Percentiles rank a stretch among this genome's conserved stretches.
These are phyloP conservation scores for Amblyornis subalaris DNA, from an alignment of 2,113 vertebrate species.

Conservation along the genomic window DNA sequence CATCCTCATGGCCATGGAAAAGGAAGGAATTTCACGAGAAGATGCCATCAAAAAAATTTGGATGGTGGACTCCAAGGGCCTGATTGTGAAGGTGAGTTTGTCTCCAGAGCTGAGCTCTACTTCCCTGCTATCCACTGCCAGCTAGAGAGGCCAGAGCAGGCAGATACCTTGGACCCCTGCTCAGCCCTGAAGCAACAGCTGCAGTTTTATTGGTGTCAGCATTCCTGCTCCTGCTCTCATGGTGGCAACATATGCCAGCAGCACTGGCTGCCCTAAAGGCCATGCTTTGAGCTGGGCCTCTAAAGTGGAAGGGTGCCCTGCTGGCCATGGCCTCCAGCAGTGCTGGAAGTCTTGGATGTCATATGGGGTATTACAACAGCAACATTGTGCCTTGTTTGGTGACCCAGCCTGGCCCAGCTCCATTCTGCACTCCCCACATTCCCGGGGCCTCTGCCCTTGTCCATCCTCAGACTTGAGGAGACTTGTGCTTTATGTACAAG, in stretches of 20 bases:
- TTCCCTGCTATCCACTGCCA: background rate
- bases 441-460: background rate
- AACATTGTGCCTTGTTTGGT: background rate
- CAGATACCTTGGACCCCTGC: background rate
- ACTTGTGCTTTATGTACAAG: background rate
- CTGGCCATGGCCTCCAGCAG: background rate
- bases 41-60: conserved; percentile 90
- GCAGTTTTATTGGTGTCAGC: background rate
- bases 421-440: background rate
- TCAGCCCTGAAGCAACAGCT: background rate
- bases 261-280: background rate
- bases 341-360: background rate
- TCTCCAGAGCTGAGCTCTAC: background rate
- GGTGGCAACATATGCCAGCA: background rate
- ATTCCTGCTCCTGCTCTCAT: background rate
- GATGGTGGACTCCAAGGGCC: conserved; percentile 96
- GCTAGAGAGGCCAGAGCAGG: background rate
- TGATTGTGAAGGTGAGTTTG: conserved; percentile 89
- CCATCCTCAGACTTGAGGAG: background rate
- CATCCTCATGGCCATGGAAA: conserved; percentile 91
- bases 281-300: fast-evolving
- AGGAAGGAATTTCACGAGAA: conserved; percentile 80
- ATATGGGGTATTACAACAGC: background rate
- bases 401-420: background rate
- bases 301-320: background rate